Evolutionary conservation across 2,797 vertebrate genomes (phyloP).

Genomic region (Phalloptychus januarius): DNA sequence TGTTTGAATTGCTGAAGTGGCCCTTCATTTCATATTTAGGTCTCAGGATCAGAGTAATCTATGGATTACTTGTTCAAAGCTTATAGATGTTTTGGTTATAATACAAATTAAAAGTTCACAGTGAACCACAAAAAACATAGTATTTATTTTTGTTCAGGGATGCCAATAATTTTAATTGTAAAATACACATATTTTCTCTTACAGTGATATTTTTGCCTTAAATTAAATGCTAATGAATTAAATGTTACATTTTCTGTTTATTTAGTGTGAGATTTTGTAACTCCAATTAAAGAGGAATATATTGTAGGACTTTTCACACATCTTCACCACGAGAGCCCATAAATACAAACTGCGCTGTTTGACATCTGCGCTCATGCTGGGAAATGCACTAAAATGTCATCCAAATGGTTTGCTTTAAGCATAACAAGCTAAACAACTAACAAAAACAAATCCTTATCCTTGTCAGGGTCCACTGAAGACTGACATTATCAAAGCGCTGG

Average conservation of each 20-base stretch:
- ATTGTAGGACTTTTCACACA: background rate
- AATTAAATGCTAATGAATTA: background rate
- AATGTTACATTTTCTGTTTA: background rate
- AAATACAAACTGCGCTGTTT: background rate
- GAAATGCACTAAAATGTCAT: slow-evolving; percentile 2
- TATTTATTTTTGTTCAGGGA: background rate
- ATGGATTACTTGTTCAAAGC: background rate
- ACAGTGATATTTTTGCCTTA: background rate
- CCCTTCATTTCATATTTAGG: background rate
- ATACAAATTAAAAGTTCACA: background rate
- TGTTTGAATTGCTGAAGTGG: background rate
- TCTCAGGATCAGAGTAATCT: background rate
- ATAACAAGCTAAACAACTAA: slow-evolving; percentile 30
- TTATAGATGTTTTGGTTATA: background rate
- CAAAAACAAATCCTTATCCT: slow-evolving; percentile 27
- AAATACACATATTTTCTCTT: background rate
- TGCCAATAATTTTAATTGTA: background rate
- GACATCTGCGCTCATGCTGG: background rate
- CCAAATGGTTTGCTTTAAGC: background rate
- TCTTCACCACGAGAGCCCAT: background rate
- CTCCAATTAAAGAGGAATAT: background rate
- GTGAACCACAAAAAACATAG: background rate
- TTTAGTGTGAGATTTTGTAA: background rate
- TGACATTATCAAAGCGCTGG: slow-evolving; percentile 17
- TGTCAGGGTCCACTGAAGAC: slow-evolving; percentile 4